Evolutionary conservation across 2,113 vertebrate genomes (phyloP), one percentile per base, ranked within the genome.

Genomic region (Setophaga kirtlandii): DNA sequence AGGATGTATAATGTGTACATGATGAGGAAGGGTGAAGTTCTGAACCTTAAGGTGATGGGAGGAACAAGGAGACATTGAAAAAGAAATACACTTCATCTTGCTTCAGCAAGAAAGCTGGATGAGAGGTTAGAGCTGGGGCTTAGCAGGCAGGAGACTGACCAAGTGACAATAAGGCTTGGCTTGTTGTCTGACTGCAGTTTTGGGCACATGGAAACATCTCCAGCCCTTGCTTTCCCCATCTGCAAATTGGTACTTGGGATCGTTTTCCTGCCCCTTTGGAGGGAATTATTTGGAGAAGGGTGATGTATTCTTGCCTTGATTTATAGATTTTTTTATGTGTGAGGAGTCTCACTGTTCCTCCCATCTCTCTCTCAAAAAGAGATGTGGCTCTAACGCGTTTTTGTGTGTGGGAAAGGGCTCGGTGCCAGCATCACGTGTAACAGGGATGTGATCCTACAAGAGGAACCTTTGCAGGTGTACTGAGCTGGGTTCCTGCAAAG

Each of bases 271-370:
- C 64, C 85, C 30, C 31, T 52, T 91, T 58, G 52, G 25, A 64
- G 71, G 89, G 63, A 78, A 56, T 70, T 74, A 83, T 76, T 68
- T 67, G 49, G 71, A 74, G 31, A 69, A 82, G 60, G 56, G 49
- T 30, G 25, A 53, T 44, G 15, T 41, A n/a, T 76, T 86, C 71
- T 52, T 81, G 78, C 81, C 63, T 88, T 5, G 2, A 47, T 59
- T 67, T 33, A 15, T 37, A 1, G 44, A 22, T 59, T 59, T 83
- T 87, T 77, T 50, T 24, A 2, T 25, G 10, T 58, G 52, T 16
- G 41, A 71, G 31, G 25, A 6, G 65, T 96, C 84, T 90, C 71
- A 4, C 69, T 94, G 94, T 95, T 95, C 95, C 87, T 93, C 76
- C 83, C 58, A 20, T 30, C 28, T 63, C 47, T 80, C 62, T 89